These are phyloP conservation scores for Sebastes baramenuke DNA, from an alignment of 2,797 vertebrate genomes.

Conservation along the genomic window DNA sequence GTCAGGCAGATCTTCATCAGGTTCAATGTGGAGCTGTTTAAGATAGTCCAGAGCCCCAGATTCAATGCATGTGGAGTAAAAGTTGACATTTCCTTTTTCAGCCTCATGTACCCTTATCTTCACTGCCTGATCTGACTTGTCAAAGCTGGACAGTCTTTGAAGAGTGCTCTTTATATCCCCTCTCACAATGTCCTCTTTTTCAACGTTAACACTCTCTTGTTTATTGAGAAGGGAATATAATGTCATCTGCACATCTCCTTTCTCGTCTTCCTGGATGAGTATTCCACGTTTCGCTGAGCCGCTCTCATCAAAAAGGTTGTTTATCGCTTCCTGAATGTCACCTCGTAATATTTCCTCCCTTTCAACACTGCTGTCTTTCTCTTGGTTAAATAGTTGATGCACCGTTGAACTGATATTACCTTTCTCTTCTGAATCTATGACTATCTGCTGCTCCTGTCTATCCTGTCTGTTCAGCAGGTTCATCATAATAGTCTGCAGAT, in stretches of 20 bases:
- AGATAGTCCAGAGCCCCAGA: conserved; percentile 91
- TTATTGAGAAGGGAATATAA: conserved; percentile 93
- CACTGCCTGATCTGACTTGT: conserved; percentile 69
- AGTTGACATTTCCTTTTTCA: conserved; percentile 92
- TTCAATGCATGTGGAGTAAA: conserved; percentile 95
- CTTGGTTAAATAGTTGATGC: conserved; percentile 87
- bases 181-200: conserved; percentile 85
- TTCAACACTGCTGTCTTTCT: conserved; percentile 77
- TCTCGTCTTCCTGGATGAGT: conserved; percentile 94
- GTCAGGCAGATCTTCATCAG: conserved; percentile 72
- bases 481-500: conserved; percentile 91
- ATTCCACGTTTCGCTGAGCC: conserved; percentile 86
- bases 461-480: conserved; percentile 87
- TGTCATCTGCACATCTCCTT: conserved; percentile 92
- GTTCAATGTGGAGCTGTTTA: conserved; percentile 83
- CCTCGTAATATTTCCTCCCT: conserved; percentile 89
- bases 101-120: conserved; percentile 86
- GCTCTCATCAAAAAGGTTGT: conserved; percentile 83
- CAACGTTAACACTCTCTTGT: conserved; percentile 67
- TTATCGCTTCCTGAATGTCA: conserved; percentile 90
- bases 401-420: conserved; percentile 89
- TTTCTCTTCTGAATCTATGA: conserved; percentile 89
- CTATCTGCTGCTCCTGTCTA: conserved; percentile 78
- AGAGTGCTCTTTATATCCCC: conserved; percentile 89
- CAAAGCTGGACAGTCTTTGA: conserved; percentile 81